Conservation (phyloP, 2,797 vertebrate genomes). For the Chrosomus eos region DNA sequence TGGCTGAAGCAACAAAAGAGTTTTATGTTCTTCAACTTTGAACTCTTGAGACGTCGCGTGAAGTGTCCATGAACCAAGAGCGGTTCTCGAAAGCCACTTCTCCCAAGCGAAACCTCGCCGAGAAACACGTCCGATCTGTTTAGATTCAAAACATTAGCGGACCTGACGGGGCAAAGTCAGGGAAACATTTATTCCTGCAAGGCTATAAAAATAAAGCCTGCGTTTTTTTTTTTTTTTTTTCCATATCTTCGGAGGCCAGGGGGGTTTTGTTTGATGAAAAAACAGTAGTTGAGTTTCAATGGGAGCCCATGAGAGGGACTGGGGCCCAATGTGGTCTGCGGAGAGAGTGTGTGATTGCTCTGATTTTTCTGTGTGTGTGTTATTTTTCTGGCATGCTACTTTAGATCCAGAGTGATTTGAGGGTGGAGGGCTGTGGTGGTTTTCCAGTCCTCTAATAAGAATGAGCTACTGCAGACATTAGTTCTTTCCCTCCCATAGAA, state of each 20-base stretch:
- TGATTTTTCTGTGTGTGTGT: slow-evolving; percentile 48
- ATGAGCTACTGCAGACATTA: slow-evolving; percentile 59
- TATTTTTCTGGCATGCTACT: slow-evolving; percentile 67
- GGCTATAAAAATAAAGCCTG: slow-evolving; percentile 78
- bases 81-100: slow-evolving; percentile 31
- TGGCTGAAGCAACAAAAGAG: slow-evolving; percentile 40
- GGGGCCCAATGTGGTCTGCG: slow-evolving; percentile 72
- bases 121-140: slow-evolving; percentile 69
- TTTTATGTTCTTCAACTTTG: slow-evolving; percentile 49
- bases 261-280: slow-evolving; percentile 79
- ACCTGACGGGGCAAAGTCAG: slow-evolving; percentile 75
- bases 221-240: slow-evolving; percentile 64
- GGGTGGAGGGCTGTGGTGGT: slow-evolving; percentile 70
- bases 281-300: slow-evolving; percentile 78
- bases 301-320: slow-evolving; percentile 70
- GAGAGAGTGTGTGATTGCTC: slow-evolving; percentile 59
- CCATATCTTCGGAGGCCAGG: slow-evolving; percentile 47
- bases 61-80: slow-evolving; percentile 31
- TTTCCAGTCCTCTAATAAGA: slow-evolving; percentile 49
- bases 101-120: slow-evolving; percentile 28
- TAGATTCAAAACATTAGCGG: slow-evolving; percentile 79
- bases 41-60: neutral
- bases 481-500: slow-evolving; percentile 1
- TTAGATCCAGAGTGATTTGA: slow-evolving; percentile 65
- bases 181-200: slow-evolving; percentile 78